Evolutionary conservation across 2,113 vertebrate genomes (phyloP).

Genomic region (Ophthalmotilapia sp.): DNA sequence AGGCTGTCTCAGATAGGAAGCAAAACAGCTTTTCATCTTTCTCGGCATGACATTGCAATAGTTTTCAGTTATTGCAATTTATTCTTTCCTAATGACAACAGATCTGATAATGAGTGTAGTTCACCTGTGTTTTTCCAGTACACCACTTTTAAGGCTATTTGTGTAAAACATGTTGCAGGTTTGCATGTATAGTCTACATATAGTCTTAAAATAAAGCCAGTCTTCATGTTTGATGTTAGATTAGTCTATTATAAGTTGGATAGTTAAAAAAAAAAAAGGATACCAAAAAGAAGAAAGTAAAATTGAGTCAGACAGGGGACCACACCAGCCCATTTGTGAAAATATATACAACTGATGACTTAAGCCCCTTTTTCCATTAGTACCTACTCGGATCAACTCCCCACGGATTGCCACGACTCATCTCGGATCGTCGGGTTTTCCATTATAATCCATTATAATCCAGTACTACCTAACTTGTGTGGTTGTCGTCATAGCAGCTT

Average conservation of each 20-base stretch:
- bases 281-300: not conserved
- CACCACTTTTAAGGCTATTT: not conserved
- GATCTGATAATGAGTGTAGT: not conserved
- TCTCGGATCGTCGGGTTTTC: not conserved
- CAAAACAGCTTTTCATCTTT: not conserved
- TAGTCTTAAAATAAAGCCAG: not conserved
- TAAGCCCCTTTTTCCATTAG: not conserved
- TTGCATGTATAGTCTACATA: not conserved
- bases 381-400: not conserved
- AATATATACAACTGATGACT: not conserved
- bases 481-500: not conserved
- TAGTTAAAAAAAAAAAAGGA: not conserved
- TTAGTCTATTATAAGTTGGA: not conserved
- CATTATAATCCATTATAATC: not conserved
- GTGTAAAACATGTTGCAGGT: not conserved
- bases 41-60: not conserved
- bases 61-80: not conserved
- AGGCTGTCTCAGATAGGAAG: not conserved
- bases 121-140: not conserved
- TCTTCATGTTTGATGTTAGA: not conserved
- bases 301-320: not conserved
- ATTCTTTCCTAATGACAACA: not conserved
- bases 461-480: not conserved
- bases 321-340: not conserved
- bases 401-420: not conserved